Conservation (phyloP, 2,113 vertebrate genomes). For the Terrapene triunguis region DNA sequence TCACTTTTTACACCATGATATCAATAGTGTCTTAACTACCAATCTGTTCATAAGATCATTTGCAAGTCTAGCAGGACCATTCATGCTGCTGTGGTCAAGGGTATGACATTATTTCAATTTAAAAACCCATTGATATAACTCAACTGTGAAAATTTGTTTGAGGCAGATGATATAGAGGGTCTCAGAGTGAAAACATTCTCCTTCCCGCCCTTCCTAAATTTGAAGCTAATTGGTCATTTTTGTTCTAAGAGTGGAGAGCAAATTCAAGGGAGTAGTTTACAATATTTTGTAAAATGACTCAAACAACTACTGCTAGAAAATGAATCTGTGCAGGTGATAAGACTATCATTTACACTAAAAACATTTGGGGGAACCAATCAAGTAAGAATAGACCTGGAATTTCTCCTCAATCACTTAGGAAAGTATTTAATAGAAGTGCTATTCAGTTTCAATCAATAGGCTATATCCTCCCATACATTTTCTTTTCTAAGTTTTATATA, state of each 20-base stretch:
- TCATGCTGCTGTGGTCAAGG: slow-evolving; percentile 49
- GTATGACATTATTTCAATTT: slow-evolving; percentile 46
- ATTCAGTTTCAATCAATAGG: background rate
- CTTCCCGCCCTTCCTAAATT: background rate
- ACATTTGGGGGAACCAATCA: background rate
- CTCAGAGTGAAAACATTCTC: background rate
- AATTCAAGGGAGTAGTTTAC: background rate
- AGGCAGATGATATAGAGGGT: slow-evolving; percentile 25
- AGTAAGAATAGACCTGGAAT: background rate
- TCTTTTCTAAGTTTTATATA: background rate
- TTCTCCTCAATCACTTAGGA: background rate
- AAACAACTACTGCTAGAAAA: slow-evolving; percentile 24
- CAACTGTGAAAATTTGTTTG: slow-evolving; percentile 53
- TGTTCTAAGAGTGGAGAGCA: background rate
- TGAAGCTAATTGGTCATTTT: slow-evolving; percentile 53
- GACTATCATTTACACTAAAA: background rate
- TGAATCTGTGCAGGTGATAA: background rate
- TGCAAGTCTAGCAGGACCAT: slow-evolving; percentile 47
- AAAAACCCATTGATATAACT: slow-evolving; percentile 47
- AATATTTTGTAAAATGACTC: slow-evolving; percentile 23
- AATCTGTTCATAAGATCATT: slow-evolving; percentile 33
- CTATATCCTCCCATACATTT: background rate
- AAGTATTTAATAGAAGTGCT: background rate
- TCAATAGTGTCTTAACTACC: slow-evolving; percentile 3
- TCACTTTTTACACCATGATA: background rate